Evolutionary conservation across 2,797 vertebrate genomes (phyloP).

Genomic region (Anomalospiza imberbis): DNA sequence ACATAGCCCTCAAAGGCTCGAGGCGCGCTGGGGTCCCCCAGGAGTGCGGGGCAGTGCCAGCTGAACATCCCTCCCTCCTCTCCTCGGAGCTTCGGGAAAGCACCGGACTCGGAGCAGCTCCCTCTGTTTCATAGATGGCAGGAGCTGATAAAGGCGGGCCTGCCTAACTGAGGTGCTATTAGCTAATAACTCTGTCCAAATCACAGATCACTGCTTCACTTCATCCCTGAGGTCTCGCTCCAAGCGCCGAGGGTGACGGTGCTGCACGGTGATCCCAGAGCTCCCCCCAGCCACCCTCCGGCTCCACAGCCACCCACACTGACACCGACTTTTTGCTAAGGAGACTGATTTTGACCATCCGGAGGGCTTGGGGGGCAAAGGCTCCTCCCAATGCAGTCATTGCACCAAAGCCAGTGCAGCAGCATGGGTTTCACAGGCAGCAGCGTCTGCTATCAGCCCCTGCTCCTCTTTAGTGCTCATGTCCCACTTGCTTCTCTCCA

Average conservation of each 20-base stretch:
- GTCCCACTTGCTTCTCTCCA: background rate
- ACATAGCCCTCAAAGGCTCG: fast-evolving
- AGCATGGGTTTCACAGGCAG: fast-evolving
- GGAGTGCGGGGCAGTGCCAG: fast-evolving
- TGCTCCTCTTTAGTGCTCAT: background rate
- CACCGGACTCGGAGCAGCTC: fast-evolving
- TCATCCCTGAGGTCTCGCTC: background rate
- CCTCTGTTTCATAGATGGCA: fast-evolving
- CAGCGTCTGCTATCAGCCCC: fast-evolving
- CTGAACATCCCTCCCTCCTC: background rate
- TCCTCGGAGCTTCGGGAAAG: fast-evolving
- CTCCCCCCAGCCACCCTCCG: background rate
- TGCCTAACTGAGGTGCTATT: fast-evolving
- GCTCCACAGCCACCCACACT: background rate
- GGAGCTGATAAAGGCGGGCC: background rate
- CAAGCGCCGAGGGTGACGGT: fast-evolving
- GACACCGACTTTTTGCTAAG: fast-evolving
- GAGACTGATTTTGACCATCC: background rate
- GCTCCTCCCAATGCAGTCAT: fast-evolving
- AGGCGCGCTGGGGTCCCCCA: fast-evolving
- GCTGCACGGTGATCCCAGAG: fast-evolving
- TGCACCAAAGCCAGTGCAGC: background rate
- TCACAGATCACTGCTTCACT: background rate
- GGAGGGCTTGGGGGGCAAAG: fast-evolving
- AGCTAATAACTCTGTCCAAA: background rate